Base-by-base conservation (phyloP, 1,140 invertebrate species). In the Aporrectodea caliginosa region DNA sequence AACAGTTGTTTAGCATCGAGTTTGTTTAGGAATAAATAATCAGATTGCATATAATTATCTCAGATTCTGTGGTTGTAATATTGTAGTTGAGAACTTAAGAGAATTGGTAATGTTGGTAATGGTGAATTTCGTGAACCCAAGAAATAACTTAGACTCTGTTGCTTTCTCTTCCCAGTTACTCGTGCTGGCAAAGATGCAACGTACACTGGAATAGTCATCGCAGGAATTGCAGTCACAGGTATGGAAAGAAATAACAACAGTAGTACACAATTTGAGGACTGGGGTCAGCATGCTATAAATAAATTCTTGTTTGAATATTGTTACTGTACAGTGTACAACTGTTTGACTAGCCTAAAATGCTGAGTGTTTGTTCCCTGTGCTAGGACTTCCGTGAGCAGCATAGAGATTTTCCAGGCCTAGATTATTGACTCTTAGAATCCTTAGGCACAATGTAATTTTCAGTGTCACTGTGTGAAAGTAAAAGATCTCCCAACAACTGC, bases 181-280 rank as follows among this genome's bases (percentile, higher is more conserved):
- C 83, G 85, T 81, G 85, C 83, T 69, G 81, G 84, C 0, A 86
- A 86, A 83, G 85, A 86, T 83, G 79, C 79, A 22, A 79, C 82
- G 1, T 87, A 86, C 81, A 72, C 82, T 34, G 81, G 79, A 14
- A 79, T 87, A 2, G 82, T 85, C 31, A 22, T 86, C 22, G 79
- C 79, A 73, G 86, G 84, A 12, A 72, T 84, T 71, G 84, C 79
- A 70, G 76, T 85, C 1, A 83, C 83, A 75, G 84, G 86, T 87
- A 81, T 81, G 74, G 78, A 33, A 31, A 31, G 22, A 6, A 0
- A 33, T 31, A 74, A 33, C 33, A 14, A 2, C 27, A 74, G 12
- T 74, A 31, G 29, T 12, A 32, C 1, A n/a, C 33, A 32, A 32
- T 32, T 2, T 12, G 73, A 32, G 14, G 35, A 1, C 33, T 76